phyloP scores from a whole-genome alignment of 2,888 invertebrate species.

The Tipula vernalis region DNA sequence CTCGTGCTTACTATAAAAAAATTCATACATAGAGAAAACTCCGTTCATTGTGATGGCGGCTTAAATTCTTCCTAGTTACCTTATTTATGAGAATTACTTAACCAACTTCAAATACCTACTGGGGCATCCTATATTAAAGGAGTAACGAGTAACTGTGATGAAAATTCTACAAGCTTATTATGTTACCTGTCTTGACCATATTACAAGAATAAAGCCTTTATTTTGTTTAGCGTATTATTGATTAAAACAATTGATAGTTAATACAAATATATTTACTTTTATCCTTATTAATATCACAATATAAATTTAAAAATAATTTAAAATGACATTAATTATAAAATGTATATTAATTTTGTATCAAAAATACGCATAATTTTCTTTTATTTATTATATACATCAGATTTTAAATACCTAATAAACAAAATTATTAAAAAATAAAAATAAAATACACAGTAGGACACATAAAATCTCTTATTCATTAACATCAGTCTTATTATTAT shows the following conservation, averaged over 20 bases:
- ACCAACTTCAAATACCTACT: too few species aligned
- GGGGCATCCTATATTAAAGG: too few species aligned
- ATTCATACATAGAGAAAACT: too few species aligned
- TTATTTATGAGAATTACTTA: too few species aligned
- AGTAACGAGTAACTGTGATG: too few species aligned
- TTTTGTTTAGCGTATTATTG: neutral
- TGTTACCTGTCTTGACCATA: too few species aligned
- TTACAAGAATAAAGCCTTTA: too few species aligned
- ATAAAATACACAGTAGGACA: neutral
- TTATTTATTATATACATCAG: neutral
- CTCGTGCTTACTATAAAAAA: too few species aligned
- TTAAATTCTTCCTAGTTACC: too few species aligned
- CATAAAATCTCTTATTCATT: neutral
- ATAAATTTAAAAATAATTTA: neutral
- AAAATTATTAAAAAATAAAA: neutral
- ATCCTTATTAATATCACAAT: neutral
- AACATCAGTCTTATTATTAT: neutral
- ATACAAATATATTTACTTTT: neutral
- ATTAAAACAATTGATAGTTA: neutral
- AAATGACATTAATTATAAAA: neutral
- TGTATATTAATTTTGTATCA: neutral
- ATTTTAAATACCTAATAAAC: neutral
- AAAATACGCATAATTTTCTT: neutral
- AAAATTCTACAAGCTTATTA: too few species aligned
- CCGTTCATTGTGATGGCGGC: too few species aligned